Evolutionary conservation across 2,113 vertebrate genomes (phyloP).

Genomic region (Brevimyrus niger): DNA sequence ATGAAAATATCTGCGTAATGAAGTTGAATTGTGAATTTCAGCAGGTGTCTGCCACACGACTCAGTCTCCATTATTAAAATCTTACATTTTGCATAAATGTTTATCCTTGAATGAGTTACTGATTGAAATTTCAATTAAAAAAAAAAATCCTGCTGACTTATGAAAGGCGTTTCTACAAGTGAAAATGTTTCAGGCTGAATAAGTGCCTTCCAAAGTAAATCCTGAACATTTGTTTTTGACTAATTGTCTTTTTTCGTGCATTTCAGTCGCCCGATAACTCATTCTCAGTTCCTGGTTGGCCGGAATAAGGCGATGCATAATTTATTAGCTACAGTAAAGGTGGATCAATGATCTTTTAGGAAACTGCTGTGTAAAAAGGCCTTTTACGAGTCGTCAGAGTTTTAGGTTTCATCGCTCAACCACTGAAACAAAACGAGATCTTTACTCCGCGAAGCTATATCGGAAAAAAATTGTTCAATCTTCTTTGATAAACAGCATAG

Average conservation of each 20-base stretch:
- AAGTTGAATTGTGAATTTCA: not conserved
- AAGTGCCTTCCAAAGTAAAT: not conserved
- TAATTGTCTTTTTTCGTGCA: not conserved
- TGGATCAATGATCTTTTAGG: constrained; percentile 14
- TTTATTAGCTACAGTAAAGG: constrained; percentile 6
- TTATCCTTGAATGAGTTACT: not conserved
- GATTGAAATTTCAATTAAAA: not conserved
- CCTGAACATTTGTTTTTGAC: not conserved
- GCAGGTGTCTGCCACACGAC: not conserved
- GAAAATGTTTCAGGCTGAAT: not conserved
- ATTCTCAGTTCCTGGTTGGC: constrained; percentile 3
- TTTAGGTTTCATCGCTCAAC: not conserved
- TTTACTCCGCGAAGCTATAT: not conserved
- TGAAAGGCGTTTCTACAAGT: not conserved
- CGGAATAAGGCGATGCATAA: not conserved
- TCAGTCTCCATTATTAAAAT: constrained; percentile 7
- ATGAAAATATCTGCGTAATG: not conserved
- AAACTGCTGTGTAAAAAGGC: not conserved
- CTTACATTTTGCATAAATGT: not conserved
- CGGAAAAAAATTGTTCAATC: not conserved
- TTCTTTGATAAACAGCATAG: constrained; percentile 17
- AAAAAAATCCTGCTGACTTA: not conserved
- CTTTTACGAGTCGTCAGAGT: not conserved
- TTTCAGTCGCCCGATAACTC: not conserved
- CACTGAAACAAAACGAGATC: not conserved